Evolutionary conservation across 1,140 invertebrate species (phyloP).

Genomic region (Panonychus citri): DNA sequence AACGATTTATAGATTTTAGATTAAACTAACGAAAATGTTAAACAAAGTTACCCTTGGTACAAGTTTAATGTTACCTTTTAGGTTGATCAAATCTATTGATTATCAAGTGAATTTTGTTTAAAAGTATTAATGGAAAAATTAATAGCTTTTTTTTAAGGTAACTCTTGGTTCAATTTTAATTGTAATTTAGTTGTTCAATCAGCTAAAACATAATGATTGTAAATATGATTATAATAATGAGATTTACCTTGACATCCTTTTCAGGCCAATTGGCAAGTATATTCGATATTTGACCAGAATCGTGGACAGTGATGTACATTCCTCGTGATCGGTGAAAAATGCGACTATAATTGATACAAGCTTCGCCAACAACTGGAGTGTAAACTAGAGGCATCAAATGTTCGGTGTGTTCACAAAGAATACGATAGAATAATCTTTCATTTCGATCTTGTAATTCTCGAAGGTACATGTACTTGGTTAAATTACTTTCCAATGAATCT

Average conservation of each 20-base stretch:
- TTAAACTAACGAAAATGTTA: no score
- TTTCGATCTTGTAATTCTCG: conserved; percentile 52
- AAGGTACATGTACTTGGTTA: conserved; percentile 19
- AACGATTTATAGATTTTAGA: no score
- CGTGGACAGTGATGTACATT: conserved; percentile 86
- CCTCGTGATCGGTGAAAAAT: conserved; percentile 75
- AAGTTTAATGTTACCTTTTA: no score
- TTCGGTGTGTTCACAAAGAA: conserved; percentile 76
- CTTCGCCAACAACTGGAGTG: conserved; percentile 85
- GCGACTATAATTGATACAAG: conserved; percentile 87
- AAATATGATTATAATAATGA: not conserved
- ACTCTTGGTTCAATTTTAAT: no score
- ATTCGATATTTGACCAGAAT: conserved; percentile 62
- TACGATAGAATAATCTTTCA: conserved; percentile 79
- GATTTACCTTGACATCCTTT: conserved; percentile 40
- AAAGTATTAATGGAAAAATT: no score
- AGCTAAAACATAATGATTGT: no score
- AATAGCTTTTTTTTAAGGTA: no score
- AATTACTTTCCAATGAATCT: conserved; percentile 12
- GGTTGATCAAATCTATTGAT: no score
- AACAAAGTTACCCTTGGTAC: no score
- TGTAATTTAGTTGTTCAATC: no score
- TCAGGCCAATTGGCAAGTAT: conserved; percentile 55
- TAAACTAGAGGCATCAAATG: conserved; percentile 94
- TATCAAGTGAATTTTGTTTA: no score